phyloP scores from a whole-genome alignment of 2,797 vertebrate genomes.

The Craterocephalus amniculus region DNA sequence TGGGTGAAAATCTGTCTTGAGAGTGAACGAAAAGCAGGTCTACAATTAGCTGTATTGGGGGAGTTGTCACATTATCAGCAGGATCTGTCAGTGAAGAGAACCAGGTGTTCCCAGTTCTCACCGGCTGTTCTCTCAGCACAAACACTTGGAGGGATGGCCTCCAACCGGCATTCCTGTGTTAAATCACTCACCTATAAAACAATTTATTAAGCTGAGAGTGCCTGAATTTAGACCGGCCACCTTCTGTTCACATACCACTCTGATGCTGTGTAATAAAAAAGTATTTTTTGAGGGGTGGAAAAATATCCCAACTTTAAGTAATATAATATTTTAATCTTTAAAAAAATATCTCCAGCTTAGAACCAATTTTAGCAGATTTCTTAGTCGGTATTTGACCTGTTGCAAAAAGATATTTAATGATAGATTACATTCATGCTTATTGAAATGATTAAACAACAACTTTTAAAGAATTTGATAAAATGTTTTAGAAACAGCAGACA shows the following conservation, averaged over 20 bases:
- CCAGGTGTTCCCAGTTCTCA: constrained; percentile 45
- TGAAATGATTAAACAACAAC: too few species aligned
- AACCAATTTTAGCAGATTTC: background rate
- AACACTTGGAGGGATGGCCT: background rate
- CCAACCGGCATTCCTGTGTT: constrained; percentile 49
- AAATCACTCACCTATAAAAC: constrained; percentile 1
- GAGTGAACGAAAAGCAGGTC: constrained; percentile 45
- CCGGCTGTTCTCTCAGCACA: constrained; percentile 6
- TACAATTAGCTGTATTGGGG: constrained; percentile 25
- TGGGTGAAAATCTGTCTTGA: background rate
- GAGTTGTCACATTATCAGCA: constrained; percentile 38
- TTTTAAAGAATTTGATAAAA: too few species aligned
- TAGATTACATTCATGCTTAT: background rate
- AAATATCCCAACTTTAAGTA: background rate
- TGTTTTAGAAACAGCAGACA: too few species aligned
- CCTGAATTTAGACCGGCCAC: background rate
- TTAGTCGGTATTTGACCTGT: background rate
- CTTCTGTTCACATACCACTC: background rate
- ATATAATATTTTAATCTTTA: background rate
- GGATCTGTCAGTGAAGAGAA: constrained; percentile 41
- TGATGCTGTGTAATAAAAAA: background rate
- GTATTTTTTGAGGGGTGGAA: background rate
- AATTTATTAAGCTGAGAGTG: background rate
- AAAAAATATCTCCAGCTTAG: background rate
- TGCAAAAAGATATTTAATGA: background rate